Conservation (phyloP, 2,797 vertebrate species). For the Sebastes jordani region DNA sequence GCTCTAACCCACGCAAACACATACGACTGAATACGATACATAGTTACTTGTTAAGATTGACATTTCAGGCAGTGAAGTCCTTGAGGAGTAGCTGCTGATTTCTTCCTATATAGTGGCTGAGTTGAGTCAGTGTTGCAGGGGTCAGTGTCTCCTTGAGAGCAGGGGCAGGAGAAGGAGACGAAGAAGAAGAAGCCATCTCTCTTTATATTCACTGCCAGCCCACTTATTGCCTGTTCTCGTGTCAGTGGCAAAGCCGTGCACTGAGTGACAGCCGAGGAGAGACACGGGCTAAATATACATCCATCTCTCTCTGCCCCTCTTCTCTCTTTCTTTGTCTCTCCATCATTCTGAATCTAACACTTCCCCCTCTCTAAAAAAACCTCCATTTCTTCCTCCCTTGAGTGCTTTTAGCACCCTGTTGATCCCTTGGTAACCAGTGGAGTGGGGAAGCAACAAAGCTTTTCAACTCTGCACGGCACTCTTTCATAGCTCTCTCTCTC, state of each 20-base stretch:
- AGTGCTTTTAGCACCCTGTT: slow-evolving; percentile 75
- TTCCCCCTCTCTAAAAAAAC: slow-evolving; percentile 31
- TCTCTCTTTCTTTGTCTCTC: slow-evolving; percentile 29
- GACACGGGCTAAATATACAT: slow-evolving; percentile 42
- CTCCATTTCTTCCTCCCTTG: slow-evolving; percentile 41
- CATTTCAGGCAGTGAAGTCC: not conserved
- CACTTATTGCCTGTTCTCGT: slow-evolving; percentile 7
- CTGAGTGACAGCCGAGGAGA: slow-evolving; percentile 46
- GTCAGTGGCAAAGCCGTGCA: slow-evolving; percentile 23
- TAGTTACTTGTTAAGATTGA: not conserved
- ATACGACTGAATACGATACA: not conserved
- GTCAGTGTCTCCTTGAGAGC: slow-evolving; percentile 33
- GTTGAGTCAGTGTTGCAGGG: slow-evolving; percentile 20
- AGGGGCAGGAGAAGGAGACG: slow-evolving; percentile 4
- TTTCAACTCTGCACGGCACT: slow-evolving; percentile 57
- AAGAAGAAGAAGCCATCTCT: slow-evolving; percentile 29
- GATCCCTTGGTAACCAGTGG: slow-evolving; percentile 65
- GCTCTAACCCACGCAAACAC: not conserved
- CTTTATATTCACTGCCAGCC: slow-evolving; percentile 24
- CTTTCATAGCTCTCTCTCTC: slow-evolving; percentile 16
- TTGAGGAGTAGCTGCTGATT: not conserved
- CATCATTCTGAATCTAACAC: slow-evolving; percentile 37
- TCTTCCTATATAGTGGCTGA: not conserved
- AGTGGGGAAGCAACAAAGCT: slow-evolving; percentile 62
- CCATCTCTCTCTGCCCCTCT: slow-evolving; percentile 12